Conservation (phyloP, 2,888 invertebrate genomes). For the Pollenia griseotomentosa region DNA sequence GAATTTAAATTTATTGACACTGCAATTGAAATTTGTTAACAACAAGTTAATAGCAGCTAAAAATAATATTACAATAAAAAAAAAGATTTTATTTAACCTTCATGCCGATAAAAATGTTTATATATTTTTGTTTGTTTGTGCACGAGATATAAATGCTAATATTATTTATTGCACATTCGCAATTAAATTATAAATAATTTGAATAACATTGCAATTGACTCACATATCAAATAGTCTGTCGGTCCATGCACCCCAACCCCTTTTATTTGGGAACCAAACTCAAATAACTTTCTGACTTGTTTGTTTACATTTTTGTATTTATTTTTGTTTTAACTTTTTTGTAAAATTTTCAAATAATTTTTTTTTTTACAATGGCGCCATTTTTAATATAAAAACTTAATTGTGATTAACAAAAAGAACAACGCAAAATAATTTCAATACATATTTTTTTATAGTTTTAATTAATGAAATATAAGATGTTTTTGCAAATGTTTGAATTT, state of each 20-base stretch:
- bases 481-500: not conserved
- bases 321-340: slow-evolving; percentile 5
- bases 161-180: slow-evolving; percentile 17
- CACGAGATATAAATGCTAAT: slow-evolving; percentile 38
- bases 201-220: slow-evolving; percentile 17
- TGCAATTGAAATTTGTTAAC: slow-evolving; percentile 56
- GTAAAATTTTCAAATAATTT: not conserved
- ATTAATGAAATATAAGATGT: not conserved
- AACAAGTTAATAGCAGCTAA: slow-evolving; percentile 26
- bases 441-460: slow-evolving; percentile 1
- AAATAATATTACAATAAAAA: slow-evolving; percentile 36
- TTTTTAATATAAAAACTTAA: not conserved
- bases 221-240: not conserved
- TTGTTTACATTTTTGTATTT: slow-evolving; percentile 11
- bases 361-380: slow-evolving; percentile 48
- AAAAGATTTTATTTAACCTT: slow-evolving; percentile 49
- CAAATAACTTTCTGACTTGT: slow-evolving; percentile 6
- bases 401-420: slow-evolving; percentile 7
- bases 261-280: not conserved
- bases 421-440: slow-evolving; percentile 52
- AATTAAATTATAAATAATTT: slow-evolving; percentile 31
- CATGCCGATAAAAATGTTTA: not conserved
- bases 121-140: slow-evolving; percentile 1
- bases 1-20: not conserved
- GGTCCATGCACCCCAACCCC: slow-evolving; percentile 5